These are phyloP conservation scores for Wiebesia pumilae DNA, from an alignment of 1,140 invertebrate species.

Conservation along the genomic window DNA sequence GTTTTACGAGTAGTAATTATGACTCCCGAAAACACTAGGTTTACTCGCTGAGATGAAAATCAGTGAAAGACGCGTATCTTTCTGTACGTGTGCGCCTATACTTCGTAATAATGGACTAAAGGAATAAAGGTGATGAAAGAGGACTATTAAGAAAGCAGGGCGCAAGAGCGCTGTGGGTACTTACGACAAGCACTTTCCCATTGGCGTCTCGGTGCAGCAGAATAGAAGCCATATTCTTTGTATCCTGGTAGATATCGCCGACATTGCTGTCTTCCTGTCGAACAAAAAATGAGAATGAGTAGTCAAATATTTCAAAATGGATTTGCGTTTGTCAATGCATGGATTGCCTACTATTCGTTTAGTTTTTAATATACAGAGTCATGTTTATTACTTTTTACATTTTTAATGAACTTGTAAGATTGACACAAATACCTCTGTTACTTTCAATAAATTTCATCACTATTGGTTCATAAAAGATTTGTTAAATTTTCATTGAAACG, in stretches of 20 bases:
- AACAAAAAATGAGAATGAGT: conserved; percentile 57
- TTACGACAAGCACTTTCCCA: conserved; percentile 89
- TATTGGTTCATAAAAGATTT: too few species aligned
- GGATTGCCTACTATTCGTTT: too few species aligned
- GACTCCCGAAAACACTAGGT: not conserved
- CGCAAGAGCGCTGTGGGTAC: conserved; percentile 61
- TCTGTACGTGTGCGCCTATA: not conserved
- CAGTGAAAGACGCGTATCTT: not conserved
- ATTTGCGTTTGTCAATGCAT: not conserved
- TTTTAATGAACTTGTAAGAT: too few species aligned
- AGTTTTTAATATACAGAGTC: too few species aligned
- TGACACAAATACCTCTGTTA: too few species aligned
- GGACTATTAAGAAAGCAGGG: not conserved
- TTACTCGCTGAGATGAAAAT: not conserved
- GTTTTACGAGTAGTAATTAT: not conserved
- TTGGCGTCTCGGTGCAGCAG: conserved; percentile 85
- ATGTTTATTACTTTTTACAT: too few species aligned
- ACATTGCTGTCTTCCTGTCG: conserved; percentile 79
- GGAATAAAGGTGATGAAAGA: conserved; percentile 59
- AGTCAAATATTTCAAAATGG: not conserved
- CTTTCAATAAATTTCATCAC: too few species aligned
- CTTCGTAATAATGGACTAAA: conserved; percentile 37
- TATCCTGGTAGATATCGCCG: conserved; percentile 91
- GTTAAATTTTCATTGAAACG: too few species aligned
- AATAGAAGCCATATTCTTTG: conserved; percentile 88